Base-by-base conservation (phyloP, 2,113 vertebrate species). In the Cranoglanis bouderius region DNA sequence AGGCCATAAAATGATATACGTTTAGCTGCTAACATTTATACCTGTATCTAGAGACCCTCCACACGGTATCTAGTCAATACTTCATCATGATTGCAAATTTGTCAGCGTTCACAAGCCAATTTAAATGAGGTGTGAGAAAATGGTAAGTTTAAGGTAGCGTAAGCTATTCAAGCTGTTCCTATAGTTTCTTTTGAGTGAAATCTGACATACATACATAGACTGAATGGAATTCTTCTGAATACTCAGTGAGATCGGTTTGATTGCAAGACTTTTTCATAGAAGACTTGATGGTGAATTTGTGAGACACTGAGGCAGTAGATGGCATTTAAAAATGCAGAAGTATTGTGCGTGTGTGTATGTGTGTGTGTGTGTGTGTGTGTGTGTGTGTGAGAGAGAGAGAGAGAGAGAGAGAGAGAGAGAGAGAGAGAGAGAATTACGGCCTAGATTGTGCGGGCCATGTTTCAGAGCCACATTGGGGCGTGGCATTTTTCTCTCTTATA, bases 401-500 rank as follows among this genome's bases (percentile, higher is more conserved):
- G 21, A 5, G 74, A 77, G 21, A 78, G 13, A 35, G 78, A 49
- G 74, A 49, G 74, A 78, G 24, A 29, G 49, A 80, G 49, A 53
- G 26, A 80, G 14, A 55, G 51, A 81, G 2, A 55, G n/a, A 35
- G 8, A 35, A 57, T 13, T 16, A 82, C 21, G 32, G 26, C 32
- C n/a, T 86, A 75, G 77, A 49, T 35, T 75, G 84, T 84, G 38
- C 82, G 24, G 88, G 87, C 85, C 63, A 35, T 87, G 46, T 80
- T 63, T 43, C 80, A 53, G 65, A 91, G 85, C 84, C 85, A 70
- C 85, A 49, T 70, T 38, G 57, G 78, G 84, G 87, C 77, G 83
- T 87, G 89, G 85, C 80, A 63, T 90, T 85, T 65, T 53, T 81
- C 75, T 83, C 80, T 90, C 77, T 85, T 88, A 87, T 89, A 89